These are phyloP conservation scores for Ariopsis seemanni DNA, from an alignment of 2,113 vertebrate species.

Conservation along the genomic window DNA sequence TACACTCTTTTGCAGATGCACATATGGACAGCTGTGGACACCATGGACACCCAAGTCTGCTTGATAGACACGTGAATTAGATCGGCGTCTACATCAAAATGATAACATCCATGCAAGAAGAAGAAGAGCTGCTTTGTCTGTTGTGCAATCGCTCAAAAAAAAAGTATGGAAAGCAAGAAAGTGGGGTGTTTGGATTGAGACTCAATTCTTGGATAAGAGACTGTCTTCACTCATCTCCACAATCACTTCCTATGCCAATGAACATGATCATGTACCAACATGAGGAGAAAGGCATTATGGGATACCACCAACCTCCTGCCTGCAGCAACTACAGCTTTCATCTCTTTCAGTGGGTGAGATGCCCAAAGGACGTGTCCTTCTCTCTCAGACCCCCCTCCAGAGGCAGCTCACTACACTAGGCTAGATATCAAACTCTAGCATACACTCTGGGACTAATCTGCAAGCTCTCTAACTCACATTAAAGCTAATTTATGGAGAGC, in stretches of 20 bases:
- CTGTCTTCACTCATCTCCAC: slow-evolving; percentile 11
- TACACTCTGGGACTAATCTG: slow-evolving; percentile 55
- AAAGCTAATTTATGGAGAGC: slow-evolving; percentile 60
- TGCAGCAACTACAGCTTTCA: slow-evolving; percentile 35
- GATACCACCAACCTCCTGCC: slow-evolving; percentile 22
- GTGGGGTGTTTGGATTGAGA: not conserved
- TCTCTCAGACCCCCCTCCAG: slow-evolving; percentile 37
- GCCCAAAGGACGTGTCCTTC: slow-evolving; percentile 44
- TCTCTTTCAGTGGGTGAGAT: slow-evolving; percentile 34
- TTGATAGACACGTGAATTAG: too few species aligned
- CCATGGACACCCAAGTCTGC: too few species aligned
- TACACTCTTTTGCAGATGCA: too few species aligned
- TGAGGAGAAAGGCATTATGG: slow-evolving; percentile 28
- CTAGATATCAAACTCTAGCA: slow-evolving; percentile 39
- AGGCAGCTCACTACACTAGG: slow-evolving; percentile 29
- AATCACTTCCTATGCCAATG: slow-evolving; percentile 33
- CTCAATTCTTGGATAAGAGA: not conserved
- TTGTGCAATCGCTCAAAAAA: too few species aligned
- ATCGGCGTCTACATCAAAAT: too few species aligned
- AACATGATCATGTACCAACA: slow-evolving; percentile 19
- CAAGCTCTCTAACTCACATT: slow-evolving; percentile 42
- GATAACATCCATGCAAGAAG: too few species aligned
- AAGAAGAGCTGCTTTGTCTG: too few species aligned
- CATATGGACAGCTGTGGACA: too few species aligned
- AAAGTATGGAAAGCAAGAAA: too few species aligned